Conservation (phyloP, 2,797 vertebrate genomes). For the Alcedo atthis region DNA sequence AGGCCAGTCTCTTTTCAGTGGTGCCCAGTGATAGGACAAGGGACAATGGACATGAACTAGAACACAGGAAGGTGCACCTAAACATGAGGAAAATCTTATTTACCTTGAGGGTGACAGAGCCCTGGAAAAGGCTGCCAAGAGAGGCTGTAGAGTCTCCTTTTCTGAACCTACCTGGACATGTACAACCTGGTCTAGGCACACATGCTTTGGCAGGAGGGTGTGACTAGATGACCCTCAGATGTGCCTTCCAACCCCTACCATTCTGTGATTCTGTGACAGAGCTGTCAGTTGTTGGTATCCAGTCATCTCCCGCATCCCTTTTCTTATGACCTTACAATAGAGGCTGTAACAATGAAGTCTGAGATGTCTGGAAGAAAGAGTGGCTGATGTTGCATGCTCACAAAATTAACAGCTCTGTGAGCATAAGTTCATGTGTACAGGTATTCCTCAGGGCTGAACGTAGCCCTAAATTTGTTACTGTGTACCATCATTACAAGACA, state of each 20-base stretch:
- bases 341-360: background rate
- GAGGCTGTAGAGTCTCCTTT: background rate
- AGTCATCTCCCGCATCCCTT: background rate
- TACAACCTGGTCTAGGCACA: background rate
- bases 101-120: background rate
- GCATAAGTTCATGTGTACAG: background rate
- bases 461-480: background rate
- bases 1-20: background rate
- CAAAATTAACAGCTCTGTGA: background rate
- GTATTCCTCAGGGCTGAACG: background rate
- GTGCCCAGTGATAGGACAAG: background rate
- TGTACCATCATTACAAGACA: background rate
- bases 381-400: background rate
- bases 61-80: background rate
- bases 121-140: background rate
- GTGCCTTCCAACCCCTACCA: background rate
- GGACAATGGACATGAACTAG: background rate
- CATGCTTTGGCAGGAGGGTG: background rate
- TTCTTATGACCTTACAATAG: background rate
- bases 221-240: background rate
- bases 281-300: background rate
- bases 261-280: background rate
- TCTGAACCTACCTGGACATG: background rate
- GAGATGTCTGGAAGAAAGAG: background rate
- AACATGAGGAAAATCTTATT: background rate